Conservation (phyloP, 2,888 invertebrate species). For the Polymixis flavicincta region DNA sequence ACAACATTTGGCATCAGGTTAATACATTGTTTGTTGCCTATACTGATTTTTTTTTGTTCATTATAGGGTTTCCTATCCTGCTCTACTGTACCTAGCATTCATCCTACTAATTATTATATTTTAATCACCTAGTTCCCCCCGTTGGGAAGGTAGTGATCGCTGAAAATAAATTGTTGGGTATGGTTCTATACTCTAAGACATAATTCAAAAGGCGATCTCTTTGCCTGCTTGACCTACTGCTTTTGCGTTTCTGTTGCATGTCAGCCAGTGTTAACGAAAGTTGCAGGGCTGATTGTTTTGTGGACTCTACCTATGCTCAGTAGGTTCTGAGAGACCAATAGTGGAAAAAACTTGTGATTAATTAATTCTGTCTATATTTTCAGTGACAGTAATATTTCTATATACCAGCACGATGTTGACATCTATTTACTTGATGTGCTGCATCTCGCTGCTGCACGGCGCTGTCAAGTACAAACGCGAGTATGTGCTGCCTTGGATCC, state of each 20-base stretch:
- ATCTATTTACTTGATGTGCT: conserved; percentile 87
- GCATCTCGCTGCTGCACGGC: conserved; percentile 86
- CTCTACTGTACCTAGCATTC: not conserved
- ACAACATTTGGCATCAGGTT: conserved; percentile 87
- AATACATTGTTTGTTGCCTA: conserved; percentile 32
- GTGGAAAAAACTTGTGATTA: not conserved
- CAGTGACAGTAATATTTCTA: conserved; percentile 87
- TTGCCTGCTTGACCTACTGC: too few relatives aligned
- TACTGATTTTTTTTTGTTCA: not conserved
- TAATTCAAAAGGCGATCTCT: not conserved
- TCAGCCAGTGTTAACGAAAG: not conserved
- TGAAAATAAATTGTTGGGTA: not conserved
- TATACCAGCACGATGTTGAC: conserved; percentile 87
- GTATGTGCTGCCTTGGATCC: conserved; percentile 87
- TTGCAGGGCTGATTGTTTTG: not conserved
- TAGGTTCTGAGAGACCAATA: not conserved
- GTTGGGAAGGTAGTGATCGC: not conserved
- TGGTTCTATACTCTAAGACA: not conserved
- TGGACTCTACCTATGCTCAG: not conserved
- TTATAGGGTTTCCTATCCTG: not conserved
- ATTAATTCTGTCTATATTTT: conserved; percentile 46
- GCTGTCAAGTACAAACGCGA: conserved; percentile 87
- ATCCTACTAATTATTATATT: not conserved
- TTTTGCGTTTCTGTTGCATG: not conserved
- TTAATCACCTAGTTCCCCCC: not conserved